Evolutionary conservation across 1,140 invertebrate species (phyloP).

Genomic region (Carcinoscorpius rotundicauda): DNA sequence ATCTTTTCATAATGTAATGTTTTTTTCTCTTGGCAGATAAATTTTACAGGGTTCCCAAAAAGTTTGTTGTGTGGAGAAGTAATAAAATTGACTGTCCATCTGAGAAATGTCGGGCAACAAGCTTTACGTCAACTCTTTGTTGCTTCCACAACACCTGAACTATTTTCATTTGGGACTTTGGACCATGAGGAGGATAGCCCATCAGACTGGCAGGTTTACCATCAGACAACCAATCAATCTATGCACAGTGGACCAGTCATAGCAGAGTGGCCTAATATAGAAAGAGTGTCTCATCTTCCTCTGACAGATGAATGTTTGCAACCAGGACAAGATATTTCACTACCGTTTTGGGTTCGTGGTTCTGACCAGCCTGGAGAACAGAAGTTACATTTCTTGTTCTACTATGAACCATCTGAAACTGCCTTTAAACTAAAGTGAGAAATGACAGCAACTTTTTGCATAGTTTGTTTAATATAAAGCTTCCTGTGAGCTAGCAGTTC

Average conservation of each 20-base stretch:
- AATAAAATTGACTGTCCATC: conserved; percentile 48
- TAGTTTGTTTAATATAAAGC: too few relatives aligned
- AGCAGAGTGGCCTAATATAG: too few relatives aligned
- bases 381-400: conserved; percentile 53
- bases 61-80: conserved; percentile 61
- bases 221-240: too few relatives aligned
- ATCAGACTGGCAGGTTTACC: conserved; percentile 13
- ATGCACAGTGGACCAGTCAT: too few relatives aligned
- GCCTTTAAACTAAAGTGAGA: not conserved
- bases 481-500: too few relatives aligned
- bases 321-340: conserved; percentile 42
- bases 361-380: conserved; percentile 48
- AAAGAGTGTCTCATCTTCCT: too few relatives aligned
- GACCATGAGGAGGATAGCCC: conserved; percentile 27
- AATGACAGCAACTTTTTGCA: too few relatives aligned
- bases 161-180: conserved; percentile 42
- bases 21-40: conserved; percentile 39
- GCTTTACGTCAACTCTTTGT: conserved; percentile 50
- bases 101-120: conserved; percentile 54
- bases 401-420: conserved; percentile 46
- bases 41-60: conserved; percentile 51
- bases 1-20: not conserved
- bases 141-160: conserved; percentile 51
- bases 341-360: conserved; percentile 53
- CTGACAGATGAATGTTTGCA: conserved; percentile 13